These are phyloP conservation scores for Sciaenops ocellatus DNA, from an alignment of 2,797 vertebrate genomes.

Conservation along the genomic window DNA sequence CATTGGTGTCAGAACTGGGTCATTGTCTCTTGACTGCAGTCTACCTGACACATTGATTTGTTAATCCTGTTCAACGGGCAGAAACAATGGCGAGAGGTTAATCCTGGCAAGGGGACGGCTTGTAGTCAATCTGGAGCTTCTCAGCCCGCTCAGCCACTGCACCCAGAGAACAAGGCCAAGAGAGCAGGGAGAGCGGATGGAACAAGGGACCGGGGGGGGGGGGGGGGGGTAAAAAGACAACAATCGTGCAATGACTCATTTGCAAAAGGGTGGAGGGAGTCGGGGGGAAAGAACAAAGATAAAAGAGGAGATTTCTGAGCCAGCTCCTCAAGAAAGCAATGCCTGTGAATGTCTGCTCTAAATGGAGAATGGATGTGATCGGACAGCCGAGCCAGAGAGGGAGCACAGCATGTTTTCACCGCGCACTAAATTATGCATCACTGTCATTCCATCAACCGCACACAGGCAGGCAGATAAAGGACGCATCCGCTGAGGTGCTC, in stretches of 20 bases:
- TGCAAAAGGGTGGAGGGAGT: conserved; percentile 50
- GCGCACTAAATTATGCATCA: conserved; percentile 85
- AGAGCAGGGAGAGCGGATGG: conserved; percentile 50
- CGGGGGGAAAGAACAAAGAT: conserved; percentile 13
- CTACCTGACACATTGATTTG: conserved; percentile 90
- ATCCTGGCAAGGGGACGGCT: conserved; percentile 81
- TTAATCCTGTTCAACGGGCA: conserved; percentile 89
- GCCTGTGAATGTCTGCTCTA: conserved; percentile 64
- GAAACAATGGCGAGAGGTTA: conserved; percentile 87
- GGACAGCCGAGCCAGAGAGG: conserved; percentile 75
- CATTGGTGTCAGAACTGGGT: conserved; percentile 86
- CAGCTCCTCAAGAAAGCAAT: conserved; percentile 55
- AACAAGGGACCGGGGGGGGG: conserved; percentile 38
- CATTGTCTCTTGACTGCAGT: conserved; percentile 88
- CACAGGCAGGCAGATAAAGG: conserved; percentile 79
- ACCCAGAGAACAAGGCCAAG: conserved; percentile 59
- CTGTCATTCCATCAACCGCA: conserved; percentile 83
- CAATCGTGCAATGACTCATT: conserved; percentile 64
- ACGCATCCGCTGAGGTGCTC: conserved; percentile 80
- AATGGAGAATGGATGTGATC: conserved; percentile 73
- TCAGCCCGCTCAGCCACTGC: conserved; percentile 72
- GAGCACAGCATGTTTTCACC: conserved; percentile 73
- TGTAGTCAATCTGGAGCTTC: conserved; percentile 82
- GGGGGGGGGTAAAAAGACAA: conserved; percentile 38
- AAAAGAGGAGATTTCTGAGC: conserved; percentile 51